Base-by-base conservation (phyloP, 2,113 vertebrate genomes). In the Triplophysa tibetana region DNA sequence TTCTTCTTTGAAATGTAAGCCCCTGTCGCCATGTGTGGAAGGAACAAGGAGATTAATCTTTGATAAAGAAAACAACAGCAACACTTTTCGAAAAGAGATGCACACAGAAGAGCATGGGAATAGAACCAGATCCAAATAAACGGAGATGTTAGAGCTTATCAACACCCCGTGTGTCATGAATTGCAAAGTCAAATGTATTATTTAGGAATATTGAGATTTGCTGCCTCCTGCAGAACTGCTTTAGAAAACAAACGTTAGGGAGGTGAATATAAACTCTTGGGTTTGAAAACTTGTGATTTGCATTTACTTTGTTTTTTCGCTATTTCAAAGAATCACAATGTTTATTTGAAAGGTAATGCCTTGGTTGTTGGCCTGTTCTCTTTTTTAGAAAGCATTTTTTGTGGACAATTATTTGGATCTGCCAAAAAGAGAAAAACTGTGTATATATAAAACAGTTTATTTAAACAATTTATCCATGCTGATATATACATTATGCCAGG, bases 11-110 rank as follows among this genome's bases (percentile, higher is more conserved):
- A 24, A 43, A 24, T 26, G 29, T 17, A 52, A 50, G 14, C 50
- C 50, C 50, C 50, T 50, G 6, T 50, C 61, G 12, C 54, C 41
- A 13, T 62, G 67, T 54, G 19, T 63, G 19, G 24, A 26, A 21
- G 29, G 60, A 68, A 70, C 58, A 52, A 23, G 64, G 58, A 70
- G 70, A 38, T 63, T 13, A 33, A 41, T 10, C 70, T 70, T 62
- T 50, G 26, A 48, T 33, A 16, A 66, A 62, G 56, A 10, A 29
- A 60, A 13, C 12, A 48, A 13, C 45, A 48, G 11, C 9, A 12
- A 48, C 45, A 48, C 29, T 29, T 4, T 4, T 3, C 45, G 3
- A 48, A 48, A 10, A 48, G 11, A 48, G 11, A 45, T 61, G 19
- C 14, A 54, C 64, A 78, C n/a, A 24, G n/a, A 26, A 10, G 23